Conservation (phyloP, 30 jellyfish, hydroid and myxozoan species). For the Turritopsis rubra region DNA sequence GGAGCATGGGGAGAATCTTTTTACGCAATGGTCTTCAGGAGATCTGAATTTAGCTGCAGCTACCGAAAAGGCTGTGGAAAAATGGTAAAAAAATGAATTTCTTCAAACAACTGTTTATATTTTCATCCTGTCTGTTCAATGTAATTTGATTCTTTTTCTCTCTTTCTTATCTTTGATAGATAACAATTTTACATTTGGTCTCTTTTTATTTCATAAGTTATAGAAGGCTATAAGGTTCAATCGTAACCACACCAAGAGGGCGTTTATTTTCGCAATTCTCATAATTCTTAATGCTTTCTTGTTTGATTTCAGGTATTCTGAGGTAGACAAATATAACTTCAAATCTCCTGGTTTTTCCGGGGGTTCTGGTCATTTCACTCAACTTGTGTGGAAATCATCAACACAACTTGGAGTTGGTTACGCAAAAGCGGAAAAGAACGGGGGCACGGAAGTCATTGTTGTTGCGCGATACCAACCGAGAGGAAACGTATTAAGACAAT, state of each 20-base stretch:
- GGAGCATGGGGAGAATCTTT: constrained; percentile 10
- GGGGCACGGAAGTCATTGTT: constrained; percentile 7
- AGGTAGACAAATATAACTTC: constrained; percentile 10
- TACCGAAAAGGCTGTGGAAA: constrained; percentile 8
- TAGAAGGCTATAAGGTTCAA: too few relatives aligned
- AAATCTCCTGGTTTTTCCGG: background rate
- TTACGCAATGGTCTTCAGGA: constrained; percentile 22
- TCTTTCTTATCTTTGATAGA: too few relatives aligned
- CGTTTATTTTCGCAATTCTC: too few relatives aligned
- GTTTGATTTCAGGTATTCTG: constrained; percentile 14
- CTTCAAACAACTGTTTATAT: too few relatives aligned
- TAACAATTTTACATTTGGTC: too few relatives aligned
- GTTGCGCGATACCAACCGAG: constrained; percentile 29
- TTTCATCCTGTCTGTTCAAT: background rate
- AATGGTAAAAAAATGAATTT: too few relatives aligned
- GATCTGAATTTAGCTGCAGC: background rate
- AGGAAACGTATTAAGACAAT: constrained; percentile 23
- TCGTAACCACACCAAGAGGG: too few relatives aligned
- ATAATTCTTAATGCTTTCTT: background rate
- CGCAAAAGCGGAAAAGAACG: background rate
- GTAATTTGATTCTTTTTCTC: background rate
- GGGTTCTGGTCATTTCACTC: constrained; percentile 30
- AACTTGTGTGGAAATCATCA: constrained; percentile 32
- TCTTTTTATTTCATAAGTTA: too few relatives aligned
- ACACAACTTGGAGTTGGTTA: constrained; percentile 24